phyloP scores from a whole-genome alignment of 2,113 vertebrate species.

The Meriones unguiculatus region DNA sequence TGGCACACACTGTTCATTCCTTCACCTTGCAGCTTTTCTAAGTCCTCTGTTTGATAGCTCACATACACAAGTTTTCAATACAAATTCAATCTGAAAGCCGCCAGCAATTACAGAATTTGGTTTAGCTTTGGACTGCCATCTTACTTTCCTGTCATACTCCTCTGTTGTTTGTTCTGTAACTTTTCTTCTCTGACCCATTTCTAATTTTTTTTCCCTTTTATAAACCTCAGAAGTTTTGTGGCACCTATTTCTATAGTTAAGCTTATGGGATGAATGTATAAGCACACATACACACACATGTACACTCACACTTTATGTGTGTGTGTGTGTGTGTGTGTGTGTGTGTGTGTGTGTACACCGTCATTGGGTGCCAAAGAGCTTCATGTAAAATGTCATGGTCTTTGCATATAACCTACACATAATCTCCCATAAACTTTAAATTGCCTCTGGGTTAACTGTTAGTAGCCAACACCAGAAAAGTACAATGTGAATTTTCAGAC shows the following conservation, averaged over 20 bases:
- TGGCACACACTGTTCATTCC: not conserved
- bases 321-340: too few relatives aligned
- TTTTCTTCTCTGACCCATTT: not conserved
- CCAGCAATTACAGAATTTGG: not conserved
- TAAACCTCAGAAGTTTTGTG: not conserved
- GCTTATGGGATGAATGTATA: not conserved
- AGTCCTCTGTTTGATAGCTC: not conserved
- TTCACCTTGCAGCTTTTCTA: not conserved
- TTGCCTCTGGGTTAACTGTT: not conserved
- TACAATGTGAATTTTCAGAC: not conserved
- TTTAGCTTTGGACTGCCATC: rapidly evolving
- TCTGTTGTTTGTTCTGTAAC: not conserved
- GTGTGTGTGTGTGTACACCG: not conserved
- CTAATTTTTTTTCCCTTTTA: not conserved
- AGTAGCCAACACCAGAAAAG: not conserved
- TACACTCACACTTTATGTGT: not conserved
- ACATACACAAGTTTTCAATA: not conserved
- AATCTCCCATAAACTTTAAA: not conserved
- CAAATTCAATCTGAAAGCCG: not conserved
- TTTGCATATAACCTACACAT: not conserved
- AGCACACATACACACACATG: not conserved
- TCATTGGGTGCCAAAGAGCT: not conserved
- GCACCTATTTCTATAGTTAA: not conserved
- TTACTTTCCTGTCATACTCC: not conserved
- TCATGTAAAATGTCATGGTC: not conserved